These are phyloP conservation scores for Anoplolepis gracilipes DNA, from an alignment of 1,140 invertebrate genomes.

Conservation along the genomic window DNA sequence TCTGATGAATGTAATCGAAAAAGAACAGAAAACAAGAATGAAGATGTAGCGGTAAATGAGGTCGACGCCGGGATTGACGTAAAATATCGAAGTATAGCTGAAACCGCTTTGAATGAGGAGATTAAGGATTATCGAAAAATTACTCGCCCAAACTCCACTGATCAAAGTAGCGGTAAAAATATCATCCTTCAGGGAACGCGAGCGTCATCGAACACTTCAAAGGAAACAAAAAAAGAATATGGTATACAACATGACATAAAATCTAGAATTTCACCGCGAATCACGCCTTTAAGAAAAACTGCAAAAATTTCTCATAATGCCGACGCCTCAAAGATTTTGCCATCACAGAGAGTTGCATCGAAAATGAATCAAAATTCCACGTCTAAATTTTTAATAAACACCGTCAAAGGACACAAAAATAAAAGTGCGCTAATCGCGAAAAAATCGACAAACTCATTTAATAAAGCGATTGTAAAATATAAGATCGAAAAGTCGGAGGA, in stretches of 20 bases:
- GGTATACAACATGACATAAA: background rate
- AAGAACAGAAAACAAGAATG: no score
- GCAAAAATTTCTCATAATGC: background rate
- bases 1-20: background rate
- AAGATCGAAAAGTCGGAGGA: background rate
- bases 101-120: background rate
- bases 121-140: background rate
- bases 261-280: background rate
- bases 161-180: background rate
- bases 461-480: background rate
- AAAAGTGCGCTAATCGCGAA: background rate
- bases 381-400: background rate
- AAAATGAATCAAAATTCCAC: background rate
- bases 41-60: background rate
- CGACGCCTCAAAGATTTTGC: background rate
- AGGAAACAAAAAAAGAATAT: background rate
- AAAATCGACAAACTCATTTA: background rate
- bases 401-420: background rate
- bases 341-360: background rate
- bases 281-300: background rate
- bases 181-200: background rate
- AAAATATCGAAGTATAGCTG: conserved; percentile 15
- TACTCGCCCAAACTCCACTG: background rate
- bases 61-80: background rate
- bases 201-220: background rate